Evolutionary conservation across 2,113 vertebrate species (phyloP), one percentile per base, ranked within the genome.

Genomic region (Perca flavescens): DNA sequence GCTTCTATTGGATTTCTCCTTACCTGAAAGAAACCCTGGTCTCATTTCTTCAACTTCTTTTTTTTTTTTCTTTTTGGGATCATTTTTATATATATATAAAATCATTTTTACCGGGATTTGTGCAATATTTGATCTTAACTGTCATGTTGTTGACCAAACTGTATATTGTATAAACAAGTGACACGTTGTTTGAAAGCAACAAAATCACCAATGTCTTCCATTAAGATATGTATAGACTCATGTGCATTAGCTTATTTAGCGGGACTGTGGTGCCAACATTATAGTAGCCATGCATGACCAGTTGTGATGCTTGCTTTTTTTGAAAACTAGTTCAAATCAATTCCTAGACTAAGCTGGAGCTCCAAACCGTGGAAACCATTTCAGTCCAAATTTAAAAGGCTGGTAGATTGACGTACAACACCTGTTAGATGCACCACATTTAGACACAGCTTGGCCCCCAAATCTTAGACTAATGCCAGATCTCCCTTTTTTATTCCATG

Each of bases 121-220:
- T 99, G 98, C 98, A 98, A 99, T 99, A 98, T 95, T 94, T 94
- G 93, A 93, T 93, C 89, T 79, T 92, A 88, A 92, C 93, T 92
- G 92, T 95, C 92, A 91, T 94, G 91, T 95, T 96, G 94, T 94
- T 91, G 88, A 95, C 93, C 95, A 95, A 94, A 96, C 84, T 97
- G 97, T 98, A 97, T 97, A 97, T 98, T 97, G 97, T 97, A 98
- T 96, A 97, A 99, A 98, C 97, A 97, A 97, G 97, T 99, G 98
- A 98, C 97, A 96, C 98, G 97, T 99, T 99, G 97, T 99, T 99
- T 96, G 96, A 98, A 97, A 99, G 97, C 98, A 99, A 98, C 98
- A 99, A 99, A 98, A 99, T 99, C 97, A 99, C 98, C 97, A 98
- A 98, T 97, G 98, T 99, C 98, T 99, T 99, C 98, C 98, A 99